Percentiles rank a stretch among this genome's conserved stretches.
phyloP scores from a whole-genome alignment of 2,888 invertebrate genomes.

The Chironomus riparius region DNA sequence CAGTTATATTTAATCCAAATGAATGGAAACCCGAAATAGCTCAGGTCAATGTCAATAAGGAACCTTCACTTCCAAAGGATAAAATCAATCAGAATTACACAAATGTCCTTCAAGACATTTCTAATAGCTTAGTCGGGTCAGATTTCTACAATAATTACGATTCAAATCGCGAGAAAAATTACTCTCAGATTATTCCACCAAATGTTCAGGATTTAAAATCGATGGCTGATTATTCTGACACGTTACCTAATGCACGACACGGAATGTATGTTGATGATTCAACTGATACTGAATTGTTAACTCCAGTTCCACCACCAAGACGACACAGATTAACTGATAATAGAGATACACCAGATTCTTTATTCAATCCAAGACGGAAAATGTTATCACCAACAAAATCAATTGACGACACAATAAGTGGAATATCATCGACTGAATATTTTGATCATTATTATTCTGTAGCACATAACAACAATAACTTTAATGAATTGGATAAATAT shows the following conservation, averaged over 20 bases:
- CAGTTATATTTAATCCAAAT: neutral
- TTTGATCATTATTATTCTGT: conserved; percentile 14
- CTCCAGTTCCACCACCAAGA: neutral
- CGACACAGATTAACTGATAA: conserved; percentile 4
- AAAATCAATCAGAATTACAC: neutral
- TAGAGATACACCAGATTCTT: neutral
- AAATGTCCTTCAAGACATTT: conserved; percentile 20
- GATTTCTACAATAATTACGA: neutral
- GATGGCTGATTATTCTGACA: neutral
- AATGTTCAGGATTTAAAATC: conserved; percentile 13
- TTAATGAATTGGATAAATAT: neutral
- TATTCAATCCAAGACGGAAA: neutral
- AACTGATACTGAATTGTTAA: neutral
- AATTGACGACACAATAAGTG: conserved; percentile 19
- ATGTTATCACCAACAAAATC: conserved; percentile 5
- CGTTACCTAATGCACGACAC: neutral
- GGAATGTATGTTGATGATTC: neutral
- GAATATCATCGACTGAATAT: conserved; percentile 22
- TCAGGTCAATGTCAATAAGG: neutral
- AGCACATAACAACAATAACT: neutral
- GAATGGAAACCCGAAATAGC: neutral
- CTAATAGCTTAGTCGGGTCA: neutral
- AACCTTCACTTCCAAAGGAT: neutral
- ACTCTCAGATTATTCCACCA: conserved; percentile 19
- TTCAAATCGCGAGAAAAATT: neutral